Evolutionary conservation across 2,797 vertebrate genomes (phyloP).

Genomic region (Perodicticus potto): DNA sequence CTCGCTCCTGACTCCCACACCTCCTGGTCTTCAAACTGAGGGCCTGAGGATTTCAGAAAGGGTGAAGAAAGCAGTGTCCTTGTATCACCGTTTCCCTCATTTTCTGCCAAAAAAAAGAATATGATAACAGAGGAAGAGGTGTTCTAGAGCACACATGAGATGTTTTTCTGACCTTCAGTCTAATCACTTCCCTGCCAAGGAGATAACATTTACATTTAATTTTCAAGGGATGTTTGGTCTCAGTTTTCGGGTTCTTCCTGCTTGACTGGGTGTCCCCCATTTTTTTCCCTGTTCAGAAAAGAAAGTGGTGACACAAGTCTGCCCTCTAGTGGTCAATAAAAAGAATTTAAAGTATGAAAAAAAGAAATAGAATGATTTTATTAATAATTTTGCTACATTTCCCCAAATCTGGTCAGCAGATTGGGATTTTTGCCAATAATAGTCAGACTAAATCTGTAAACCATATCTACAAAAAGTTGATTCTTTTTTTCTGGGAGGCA

Average conservation of each 20-base stretch:
- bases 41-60: not conserved
- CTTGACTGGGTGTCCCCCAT: not conserved
- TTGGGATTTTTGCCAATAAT: not conserved
- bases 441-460: not conserved
- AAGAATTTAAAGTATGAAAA: not conserved
- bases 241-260: not conserved
- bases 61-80: not conserved
- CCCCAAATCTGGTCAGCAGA: not conserved
- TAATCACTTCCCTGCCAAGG: not conserved
- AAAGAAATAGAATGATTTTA: not conserved
- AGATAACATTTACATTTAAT: not conserved
- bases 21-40: not conserved
- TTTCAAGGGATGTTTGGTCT: not conserved
- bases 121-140: not conserved
- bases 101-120: conserved; percentile 21
- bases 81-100: not conserved
- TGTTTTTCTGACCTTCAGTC: not conserved
- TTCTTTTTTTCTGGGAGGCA: not conserved
- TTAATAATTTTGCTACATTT: not conserved
- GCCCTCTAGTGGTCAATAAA: conserved; percentile 67
- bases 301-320: conserved; percentile 39
- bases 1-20: not conserved
- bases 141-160: not conserved
- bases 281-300: not conserved
- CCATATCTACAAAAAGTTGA: not conserved